These are phyloP conservation scores for Rattus norvegicus DNA, from an alignment of 2,113 vertebrate species.

Conservation along the genomic window GRCr8 NC_086020.1:10160501-10161000, in stretches of 20 bases:
- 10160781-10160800: too few species aligned
- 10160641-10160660: not conserved
- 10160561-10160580: too few species aligned
- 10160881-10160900: not conserved
- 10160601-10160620: not conserved
- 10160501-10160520: not conserved
- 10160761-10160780: not conserved
- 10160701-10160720: not conserved
- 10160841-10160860: not conserved
- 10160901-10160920: not conserved
- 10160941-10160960: not conserved
- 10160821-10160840: not conserved
- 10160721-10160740: not conserved
- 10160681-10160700: not conserved
- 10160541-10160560: too few species aligned
- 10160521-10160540: not conserved
- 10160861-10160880: not conserved
- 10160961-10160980: not conserved
- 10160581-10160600: not conserved
- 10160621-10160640: not conserved
- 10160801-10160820: not conserved
- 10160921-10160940: not conserved
- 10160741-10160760: not conserved
- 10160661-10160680: not conserved
- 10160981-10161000: not conserved